Base-by-base conservation (phyloP, 2,888 invertebrate genomes). In the Orthosia gracilis region DNA sequence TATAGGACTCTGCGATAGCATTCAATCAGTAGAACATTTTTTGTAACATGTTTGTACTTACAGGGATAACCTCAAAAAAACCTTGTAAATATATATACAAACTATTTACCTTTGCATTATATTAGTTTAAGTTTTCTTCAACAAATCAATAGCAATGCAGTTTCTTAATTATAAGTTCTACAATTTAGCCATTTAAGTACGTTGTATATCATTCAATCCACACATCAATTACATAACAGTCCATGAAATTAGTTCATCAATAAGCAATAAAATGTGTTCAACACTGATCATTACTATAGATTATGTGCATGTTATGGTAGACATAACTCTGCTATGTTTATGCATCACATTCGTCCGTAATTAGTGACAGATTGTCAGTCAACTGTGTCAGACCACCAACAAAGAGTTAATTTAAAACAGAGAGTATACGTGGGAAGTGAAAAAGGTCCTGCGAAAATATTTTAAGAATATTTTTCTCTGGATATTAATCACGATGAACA, bases 301-400 rank as follows among this genome's bases (percentile, higher is more conserved):
- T 58, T 40, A 52, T 50, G 62, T 73, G 7, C 23, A 77, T 47
- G 45, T 40, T 49, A 73, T 67, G 80, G 66, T 18, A 49, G 26
- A 49, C 62, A 66, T 78, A 59, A 58, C 65, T 7, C 50, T 12
- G 23, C 9, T 21, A 15, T 55, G 73, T 73, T 83, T 83, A 61
- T 69, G 7, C 13, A 49, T 49, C 31, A 13, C 80, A 68, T 61
- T 73, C 13, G 59, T 54, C 49, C 18, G n/a, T 73, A 73, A 80
- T 83, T 83, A 80, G 78, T 69, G 58, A 82, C 80, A 83, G 61
- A 68, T 66, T 83, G 73, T 80, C 80, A 54, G 45, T 78, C 83
- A 80, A 66, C 83, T 45, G 57, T 1, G 0, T 2, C 17, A 77
- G 83, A 78, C 83, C 80, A 78, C 78, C 83, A 50, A 65, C 65